A percentile compares a stretch with the other conserved stretches of the same genome.
Evolutionary conservation across 2,888 invertebrate genomes (phyloP).

Genomic region (Elysia crispata): DNA sequence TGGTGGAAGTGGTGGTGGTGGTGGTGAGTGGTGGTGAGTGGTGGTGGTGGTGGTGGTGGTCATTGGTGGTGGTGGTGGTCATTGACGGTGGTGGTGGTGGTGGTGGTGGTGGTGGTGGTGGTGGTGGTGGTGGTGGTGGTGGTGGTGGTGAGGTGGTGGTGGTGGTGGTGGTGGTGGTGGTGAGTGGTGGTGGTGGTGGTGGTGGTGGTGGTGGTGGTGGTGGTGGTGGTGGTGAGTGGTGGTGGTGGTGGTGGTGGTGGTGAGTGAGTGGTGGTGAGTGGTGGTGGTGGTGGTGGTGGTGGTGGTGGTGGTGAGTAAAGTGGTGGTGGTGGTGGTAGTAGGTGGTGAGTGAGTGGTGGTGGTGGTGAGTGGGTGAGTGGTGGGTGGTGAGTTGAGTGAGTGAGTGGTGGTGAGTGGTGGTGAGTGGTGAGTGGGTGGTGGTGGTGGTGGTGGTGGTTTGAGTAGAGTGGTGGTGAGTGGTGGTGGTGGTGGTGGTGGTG

Average conservation of each 20-base stretch:
- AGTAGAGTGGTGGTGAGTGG: background rate
- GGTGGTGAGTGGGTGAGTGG: background rate
- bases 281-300: background rate
- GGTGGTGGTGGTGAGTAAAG: no score
- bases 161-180: no score
- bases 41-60: background rate
- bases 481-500: background rate
- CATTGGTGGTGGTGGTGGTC: no score
- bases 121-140: no score
- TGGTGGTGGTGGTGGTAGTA: no score
- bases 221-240: background rate
- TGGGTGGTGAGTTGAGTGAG: background rate
- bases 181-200: background rate
- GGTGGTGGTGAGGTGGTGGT: no score
- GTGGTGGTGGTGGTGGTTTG: no score
- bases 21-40: background rate
- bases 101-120: background rate
- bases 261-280: background rate
- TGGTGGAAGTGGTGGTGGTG: background rate
- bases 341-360: no score
- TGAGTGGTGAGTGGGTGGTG: no score
- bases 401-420: background rate
- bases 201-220: background rate
- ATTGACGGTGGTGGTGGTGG: constrained; percentile 7
- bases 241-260: background rate